A percentile compares a stretch with the other conserved stretches of the same genome.
phyloP scores from a whole-genome alignment of 1,140 invertebrate species.

The Panonychus citri region DNA sequence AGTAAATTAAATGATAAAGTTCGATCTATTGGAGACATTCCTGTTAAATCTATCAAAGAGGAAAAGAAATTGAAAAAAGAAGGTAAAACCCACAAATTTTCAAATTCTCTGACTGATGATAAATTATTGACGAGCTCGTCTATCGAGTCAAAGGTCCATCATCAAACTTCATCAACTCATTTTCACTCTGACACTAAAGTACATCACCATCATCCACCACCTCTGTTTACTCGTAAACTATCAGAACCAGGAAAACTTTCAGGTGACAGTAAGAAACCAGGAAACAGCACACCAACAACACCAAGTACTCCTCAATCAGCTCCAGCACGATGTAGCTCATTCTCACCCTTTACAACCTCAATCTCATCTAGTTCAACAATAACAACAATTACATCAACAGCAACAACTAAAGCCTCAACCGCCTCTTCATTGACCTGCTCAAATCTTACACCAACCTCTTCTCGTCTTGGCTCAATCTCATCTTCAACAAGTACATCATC shows the following conservation, averaged over 20 bases:
- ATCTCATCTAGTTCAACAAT: not conserved
- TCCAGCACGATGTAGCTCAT: not conserved
- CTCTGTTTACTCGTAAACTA: not conserved
- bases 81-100: not conserved
- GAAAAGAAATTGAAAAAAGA: not conserved
- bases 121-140: not conserved
- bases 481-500: not conserved
- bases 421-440: not conserved
- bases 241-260: slow-evolving; percentile 6
- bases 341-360: not conserved
- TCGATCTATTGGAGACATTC: not conserved
- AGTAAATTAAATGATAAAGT: not conserved
- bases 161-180: no score
- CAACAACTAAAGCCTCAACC: not conserved
- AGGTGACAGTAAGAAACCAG: not conserved
- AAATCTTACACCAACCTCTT: no score
- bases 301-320: slow-evolving; percentile 7
- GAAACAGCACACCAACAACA: not conserved
- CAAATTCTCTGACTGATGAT: no score
- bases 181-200: not conserved
- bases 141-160: not conserved
- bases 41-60: not conserved
- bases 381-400: slow-evolving; percentile 5
- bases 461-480: no score
- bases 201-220: not conserved